These are phyloP conservation scores for Zygothrica quintamaculata DNA, from an alignment of 2,888 invertebrate species.

Conservation along the genomic window DNA sequence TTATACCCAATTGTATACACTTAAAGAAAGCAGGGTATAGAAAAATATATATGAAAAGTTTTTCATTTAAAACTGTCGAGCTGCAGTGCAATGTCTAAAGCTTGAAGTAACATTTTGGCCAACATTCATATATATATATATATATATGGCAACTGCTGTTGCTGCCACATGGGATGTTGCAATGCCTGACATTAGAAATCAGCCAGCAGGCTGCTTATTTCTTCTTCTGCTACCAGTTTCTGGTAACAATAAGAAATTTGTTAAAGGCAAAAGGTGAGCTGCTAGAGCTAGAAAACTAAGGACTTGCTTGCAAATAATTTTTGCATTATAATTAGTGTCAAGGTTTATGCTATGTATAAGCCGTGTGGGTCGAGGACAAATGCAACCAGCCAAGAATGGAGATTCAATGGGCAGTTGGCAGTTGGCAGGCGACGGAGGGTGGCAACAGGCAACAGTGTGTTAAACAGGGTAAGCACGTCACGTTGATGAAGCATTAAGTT, in stretches of 20 bases:
- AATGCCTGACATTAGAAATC: slow-evolving; percentile 35
- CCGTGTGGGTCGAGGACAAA: slow-evolving; percentile 26
- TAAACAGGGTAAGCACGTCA: slow-evolving; percentile 56
- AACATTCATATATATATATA: slow-evolving; percentile 13
- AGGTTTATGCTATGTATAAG: slow-evolving; percentile 60
- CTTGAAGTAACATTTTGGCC: slow-evolving; percentile 39
- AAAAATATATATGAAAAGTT: slow-evolving; percentile 52
- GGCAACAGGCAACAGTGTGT: slow-evolving; percentile 19
- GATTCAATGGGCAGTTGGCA: not conserved
- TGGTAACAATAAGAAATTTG: slow-evolving; percentile 38
- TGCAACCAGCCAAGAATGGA: slow-evolving; percentile 3
- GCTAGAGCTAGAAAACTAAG: slow-evolving; percentile 46
- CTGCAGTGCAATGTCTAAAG: slow-evolving; percentile 24
- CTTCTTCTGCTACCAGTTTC: slow-evolving; percentile 18
- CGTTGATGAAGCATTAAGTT: slow-evolving; percentile 70
- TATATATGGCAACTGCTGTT: slow-evolving; percentile 33
- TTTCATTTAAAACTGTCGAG: slow-evolving; percentile 56
- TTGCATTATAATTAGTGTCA: slow-evolving; percentile 73
- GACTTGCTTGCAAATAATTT: slow-evolving; percentile 17
- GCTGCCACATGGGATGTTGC: slow-evolving; percentile 44
- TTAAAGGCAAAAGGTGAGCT: slow-evolving; percentile 17
- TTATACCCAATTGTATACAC: not conserved
- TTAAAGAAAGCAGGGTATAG: slow-evolving; percentile 26
- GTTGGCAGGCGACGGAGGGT: not conserved
- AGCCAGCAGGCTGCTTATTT: slow-evolving; percentile 10